phyloP scores from a whole-genome alignment of 2,888 invertebrate genomes.

The Melinaea menophilus region DNA sequence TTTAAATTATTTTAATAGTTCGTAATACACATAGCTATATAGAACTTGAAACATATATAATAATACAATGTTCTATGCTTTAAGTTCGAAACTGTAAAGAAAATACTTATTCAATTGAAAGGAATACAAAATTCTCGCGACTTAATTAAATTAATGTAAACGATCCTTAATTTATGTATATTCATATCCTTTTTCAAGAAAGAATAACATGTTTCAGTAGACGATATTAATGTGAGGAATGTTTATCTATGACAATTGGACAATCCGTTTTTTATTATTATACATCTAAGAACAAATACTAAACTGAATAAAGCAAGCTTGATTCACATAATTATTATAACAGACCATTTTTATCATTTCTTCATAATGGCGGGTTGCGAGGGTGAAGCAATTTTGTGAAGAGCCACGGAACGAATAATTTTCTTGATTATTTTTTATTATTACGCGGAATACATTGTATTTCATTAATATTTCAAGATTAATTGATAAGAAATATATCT shows the following conservation, averaged over 20 bases:
- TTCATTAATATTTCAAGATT: background rate
- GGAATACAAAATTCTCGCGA: no score
- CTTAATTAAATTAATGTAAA: no score
- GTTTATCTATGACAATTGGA: background rate
- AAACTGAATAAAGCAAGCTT: constrained; percentile 23
- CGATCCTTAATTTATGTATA: no score
- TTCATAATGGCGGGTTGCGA: constrained; percentile 62
- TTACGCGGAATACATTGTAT: background rate
- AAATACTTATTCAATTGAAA: no score
- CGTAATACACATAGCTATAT: no score
- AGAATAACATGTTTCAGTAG: no score
- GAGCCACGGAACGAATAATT: constrained; percentile 59
- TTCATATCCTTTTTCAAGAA: no score
- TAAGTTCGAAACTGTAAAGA: no score
- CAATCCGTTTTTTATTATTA: background rate
- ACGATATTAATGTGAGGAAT: background rate
- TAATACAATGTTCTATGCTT: no score
- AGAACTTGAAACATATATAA: background rate
- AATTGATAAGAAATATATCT: background rate
- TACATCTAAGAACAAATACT: constrained; percentile 12
- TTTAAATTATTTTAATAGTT: no score
- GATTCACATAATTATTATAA: constrained; percentile 36
- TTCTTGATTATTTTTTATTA: constrained; percentile 58
- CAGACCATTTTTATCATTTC: constrained; percentile 62
- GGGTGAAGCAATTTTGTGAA: constrained; percentile 67